Conservation (phyloP, 2,113 vertebrate genomes). For the Eretmochelys imbricata region DNA sequence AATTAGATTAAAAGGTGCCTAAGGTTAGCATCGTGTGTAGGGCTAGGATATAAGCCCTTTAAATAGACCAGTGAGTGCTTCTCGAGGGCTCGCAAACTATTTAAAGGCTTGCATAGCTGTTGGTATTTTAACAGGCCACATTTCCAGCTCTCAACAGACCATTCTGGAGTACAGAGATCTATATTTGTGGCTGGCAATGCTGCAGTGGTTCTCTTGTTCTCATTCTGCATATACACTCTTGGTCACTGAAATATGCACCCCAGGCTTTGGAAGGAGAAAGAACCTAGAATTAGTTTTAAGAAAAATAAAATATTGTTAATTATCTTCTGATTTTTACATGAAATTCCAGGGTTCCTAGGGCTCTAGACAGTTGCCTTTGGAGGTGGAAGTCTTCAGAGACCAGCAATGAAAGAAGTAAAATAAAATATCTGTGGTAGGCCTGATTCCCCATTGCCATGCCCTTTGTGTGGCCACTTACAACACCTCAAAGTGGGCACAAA, state of each 20-base stretch:
- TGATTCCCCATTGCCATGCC: background rate
- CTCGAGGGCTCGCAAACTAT: background rate
- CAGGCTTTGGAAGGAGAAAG: background rate
- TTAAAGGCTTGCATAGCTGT: background rate
- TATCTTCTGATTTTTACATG: background rate
- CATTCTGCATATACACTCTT: background rate
- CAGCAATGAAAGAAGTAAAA: background rate
- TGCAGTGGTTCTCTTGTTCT: background rate
- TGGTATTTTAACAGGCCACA: background rate
- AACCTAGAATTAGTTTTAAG: background rate
- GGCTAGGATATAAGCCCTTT: background rate
- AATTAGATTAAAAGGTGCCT: background rate
- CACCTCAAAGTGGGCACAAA: background rate
- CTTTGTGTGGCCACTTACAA: background rate
- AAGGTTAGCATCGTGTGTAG: background rate
- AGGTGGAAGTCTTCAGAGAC: background rate
- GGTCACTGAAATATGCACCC: background rate
- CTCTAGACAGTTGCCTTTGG: background rate
- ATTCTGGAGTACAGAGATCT: background rate
- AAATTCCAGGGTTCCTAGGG: background rate
- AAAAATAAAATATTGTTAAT: background rate
- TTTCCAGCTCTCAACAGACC: background rate
- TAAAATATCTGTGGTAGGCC: background rate
- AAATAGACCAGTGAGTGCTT: background rate
- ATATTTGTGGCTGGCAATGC: background rate